Evolutionary conservation across 2,797 vertebrate genomes (phyloP).

Genomic region (Diceros bicornis): DNA sequence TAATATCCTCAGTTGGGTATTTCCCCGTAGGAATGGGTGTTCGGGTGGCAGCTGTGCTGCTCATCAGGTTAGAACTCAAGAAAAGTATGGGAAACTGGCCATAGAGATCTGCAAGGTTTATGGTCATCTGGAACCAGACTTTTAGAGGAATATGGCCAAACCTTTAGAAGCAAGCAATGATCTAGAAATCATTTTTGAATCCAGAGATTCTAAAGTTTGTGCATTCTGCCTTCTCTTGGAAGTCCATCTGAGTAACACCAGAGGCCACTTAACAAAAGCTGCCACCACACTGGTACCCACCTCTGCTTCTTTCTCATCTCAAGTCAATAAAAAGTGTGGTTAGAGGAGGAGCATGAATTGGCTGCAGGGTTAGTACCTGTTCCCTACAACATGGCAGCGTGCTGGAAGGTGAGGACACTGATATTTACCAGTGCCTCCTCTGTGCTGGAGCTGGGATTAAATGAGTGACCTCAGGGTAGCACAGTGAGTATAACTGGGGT

Average conservation of each 20-base stretch:
- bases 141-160: neutral
- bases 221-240: neutral
- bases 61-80: neutral
- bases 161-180: neutral
- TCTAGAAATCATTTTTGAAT: neutral
- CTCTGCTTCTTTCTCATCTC: neutral
- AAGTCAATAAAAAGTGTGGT: too few relatives aligned
- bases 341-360: neutral
- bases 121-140: neutral
- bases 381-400: neutral
- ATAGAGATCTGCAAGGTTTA: neutral
- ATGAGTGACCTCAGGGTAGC: accelerated
- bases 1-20: neutral
- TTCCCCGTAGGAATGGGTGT: neutral
- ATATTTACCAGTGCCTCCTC: neutral
- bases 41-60: neutral
- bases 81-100: neutral
- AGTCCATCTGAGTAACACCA: neutral
- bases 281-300: too few relatives aligned
- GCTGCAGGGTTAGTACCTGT: neutral
- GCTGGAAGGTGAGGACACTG: neutral
- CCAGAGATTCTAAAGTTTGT: neutral
- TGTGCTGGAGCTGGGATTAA: neutral
- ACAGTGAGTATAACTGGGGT: neutral
- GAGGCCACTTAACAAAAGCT: neutral